These are phyloP conservation scores for Aphelinus atriplicis DNA, from an alignment of 1,140 invertebrate species.

Conservation along the genomic window DNA sequence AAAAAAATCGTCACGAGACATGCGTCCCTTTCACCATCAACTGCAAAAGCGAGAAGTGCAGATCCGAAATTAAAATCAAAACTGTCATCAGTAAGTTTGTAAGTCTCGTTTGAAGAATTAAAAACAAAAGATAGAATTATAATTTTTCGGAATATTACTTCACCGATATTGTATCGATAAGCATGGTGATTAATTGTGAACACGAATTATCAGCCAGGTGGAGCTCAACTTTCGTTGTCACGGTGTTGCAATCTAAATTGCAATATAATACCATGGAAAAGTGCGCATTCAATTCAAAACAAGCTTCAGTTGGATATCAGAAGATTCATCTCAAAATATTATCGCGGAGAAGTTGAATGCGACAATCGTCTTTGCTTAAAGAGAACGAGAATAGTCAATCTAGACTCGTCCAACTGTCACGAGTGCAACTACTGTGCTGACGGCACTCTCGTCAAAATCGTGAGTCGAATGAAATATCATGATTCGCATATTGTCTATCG, in stretches of 20 bases:
- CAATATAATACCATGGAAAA: slow-evolving; percentile 69
- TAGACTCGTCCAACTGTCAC: slow-evolving; percentile 60
- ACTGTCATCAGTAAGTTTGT: slow-evolving; percentile 47
- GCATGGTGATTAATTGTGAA: too few relatives aligned
- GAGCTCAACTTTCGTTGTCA: slow-evolving; percentile 66
- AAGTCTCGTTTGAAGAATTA: slow-evolving; percentile 27
- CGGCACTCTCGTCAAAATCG: slow-evolving; percentile 76
- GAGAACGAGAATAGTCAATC: slow-evolving; percentile 72
- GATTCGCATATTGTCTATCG: too few relatives aligned
- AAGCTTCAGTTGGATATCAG: slow-evolving; percentile 74
- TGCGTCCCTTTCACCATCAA: slow-evolving; percentile 79
- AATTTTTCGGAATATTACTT: background rate
- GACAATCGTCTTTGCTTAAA: slow-evolving; percentile 86
- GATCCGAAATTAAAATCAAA: slow-evolving; percentile 65
- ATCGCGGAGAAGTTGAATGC: slow-evolving; percentile 82
- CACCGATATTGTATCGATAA: too few relatives aligned
- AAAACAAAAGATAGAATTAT: background rate
- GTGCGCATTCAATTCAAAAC: slow-evolving; percentile 76
- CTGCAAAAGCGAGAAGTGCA: slow-evolving; percentile 70
- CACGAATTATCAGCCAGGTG: background rate
- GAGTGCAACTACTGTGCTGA: slow-evolving; percentile 71
- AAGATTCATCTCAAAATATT: slow-evolving; percentile 77
- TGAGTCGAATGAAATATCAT: slow-evolving; percentile 50
- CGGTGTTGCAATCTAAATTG: slow-evolving; percentile 77
- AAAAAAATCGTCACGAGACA: slow-evolving; percentile 73